Evolutionary conservation across 2,888 invertebrate genomes (phyloP), one percentile per base, ranked within the genome.

Genomic region (Maniola hyperantus): DNA sequence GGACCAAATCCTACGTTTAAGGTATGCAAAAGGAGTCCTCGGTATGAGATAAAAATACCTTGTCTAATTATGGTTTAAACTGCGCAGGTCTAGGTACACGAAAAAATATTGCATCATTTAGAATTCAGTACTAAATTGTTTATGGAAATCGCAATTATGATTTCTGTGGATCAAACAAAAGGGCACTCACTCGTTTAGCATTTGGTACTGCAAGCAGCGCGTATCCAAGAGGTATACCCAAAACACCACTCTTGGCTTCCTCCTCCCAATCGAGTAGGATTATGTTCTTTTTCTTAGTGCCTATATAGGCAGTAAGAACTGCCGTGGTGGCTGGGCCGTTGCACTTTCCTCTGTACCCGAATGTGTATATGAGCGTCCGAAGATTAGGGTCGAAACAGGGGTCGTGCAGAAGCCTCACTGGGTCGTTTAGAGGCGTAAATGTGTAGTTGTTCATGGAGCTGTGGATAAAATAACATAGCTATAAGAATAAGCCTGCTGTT

Each of bases 221-320:
- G 65, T 92, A 93, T 2, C 88, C 83, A 11, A 90, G 62, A 0
- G 84, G 76, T 70, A 85, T 82, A 1, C 91, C 90, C 0, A 90
- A 71, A 6, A 83, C 7, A 0, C 89, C 87, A 55, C 85, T 85
- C 34, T 73, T 80, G 0, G 92, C 91, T 71, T 92, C 91, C 39
- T 88, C 81, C 66, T 91, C 84, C 92, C 92, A 92, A 65, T 92
- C 90, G 11, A 92, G 66, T 0, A 92, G 82, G 1, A 92, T 65
- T 0, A 92, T 83, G 69, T 93, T 93, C 53, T 83, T 83, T 76
- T 88, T 91, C 75, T 71, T 85, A 60, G 78, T 88, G 2, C 74
- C 73, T 55, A 92, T 74, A 68, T 91, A 91, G 1, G 89, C 84
- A 1, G 72, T 65, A 6, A 91, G 73, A 0, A 93, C 81, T 0